phyloP scores from a whole-genome alignment of 2,888 invertebrate species.

The Silvanus unidentatus region DNA sequence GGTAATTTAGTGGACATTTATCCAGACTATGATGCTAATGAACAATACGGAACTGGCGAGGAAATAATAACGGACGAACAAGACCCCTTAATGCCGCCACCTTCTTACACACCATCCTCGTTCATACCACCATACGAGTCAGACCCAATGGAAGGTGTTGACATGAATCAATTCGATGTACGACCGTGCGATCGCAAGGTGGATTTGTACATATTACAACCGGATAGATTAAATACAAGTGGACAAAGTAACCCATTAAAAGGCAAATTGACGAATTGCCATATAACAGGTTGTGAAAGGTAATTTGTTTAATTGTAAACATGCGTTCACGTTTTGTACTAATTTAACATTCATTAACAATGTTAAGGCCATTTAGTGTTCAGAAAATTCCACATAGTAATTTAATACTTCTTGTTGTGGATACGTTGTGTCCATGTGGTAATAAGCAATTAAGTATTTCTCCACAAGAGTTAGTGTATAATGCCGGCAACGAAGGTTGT shows the following conservation, averaged over 20 bases:
- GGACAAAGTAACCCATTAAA: slow-evolving; percentile 78
- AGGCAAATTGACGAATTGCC: slow-evolving; percentile 84
- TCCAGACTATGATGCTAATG: slow-evolving; percentile 22
- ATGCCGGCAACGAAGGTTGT: slow-evolving; percentile 48
- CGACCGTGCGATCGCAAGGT: slow-evolving; percentile 83
- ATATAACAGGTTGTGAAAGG: slow-evolving; percentile 82
- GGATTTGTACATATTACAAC: slow-evolving; percentile 79
- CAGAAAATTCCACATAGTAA: slow-evolving; percentile 89
- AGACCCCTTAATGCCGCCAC: slow-evolving; percentile 40
- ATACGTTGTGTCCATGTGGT: slow-evolving; percentile 82
- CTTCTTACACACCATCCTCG: slow-evolving; percentile 42
- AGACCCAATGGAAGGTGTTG: slow-evolving; percentile 43
- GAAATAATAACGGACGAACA: slow-evolving; percentile 36
- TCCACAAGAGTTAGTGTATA: slow-evolving; percentile 62
- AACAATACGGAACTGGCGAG: slow-evolving; percentile 27
- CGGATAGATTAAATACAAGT: slow-evolving; percentile 70
- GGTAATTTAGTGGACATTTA: slow-evolving; percentile 18
- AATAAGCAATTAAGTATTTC: slow-evolving; percentile 79
- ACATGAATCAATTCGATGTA: slow-evolving; percentile 51
- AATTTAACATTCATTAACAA: not conserved
- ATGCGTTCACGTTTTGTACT: slow-evolving; percentile 10
- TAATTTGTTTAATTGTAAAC: slow-evolving; percentile 31
- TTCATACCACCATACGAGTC: slow-evolving; percentile 43
- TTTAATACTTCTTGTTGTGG: slow-evolving; percentile 80
- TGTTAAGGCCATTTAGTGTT: slow-evolving; percentile 76